Evolutionary conservation across 2,797 vertebrate species (phyloP), one percentile per base, ranked within the genome.

Genomic region (Cyclopterus lumpus): DNA sequence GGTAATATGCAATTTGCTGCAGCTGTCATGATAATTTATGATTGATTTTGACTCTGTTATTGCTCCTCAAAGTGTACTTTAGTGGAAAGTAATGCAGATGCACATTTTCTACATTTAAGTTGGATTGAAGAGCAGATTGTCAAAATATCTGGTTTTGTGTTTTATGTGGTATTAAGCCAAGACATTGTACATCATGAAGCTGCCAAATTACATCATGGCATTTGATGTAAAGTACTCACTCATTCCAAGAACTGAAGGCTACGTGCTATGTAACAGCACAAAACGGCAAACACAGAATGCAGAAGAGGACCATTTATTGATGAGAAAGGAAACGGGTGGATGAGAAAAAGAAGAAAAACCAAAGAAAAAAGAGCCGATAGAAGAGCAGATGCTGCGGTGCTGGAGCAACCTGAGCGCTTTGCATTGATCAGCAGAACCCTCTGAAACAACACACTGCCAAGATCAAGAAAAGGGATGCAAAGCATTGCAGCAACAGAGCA

Each of bases 11-110:
- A 9, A 20, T 70, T 85, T 80, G 42, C 49, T 74, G 77, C 71
- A 68, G 82, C 80, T 77, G 84, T 85, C 80, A 82, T 49, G 55
- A 59, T 80, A 76, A 85, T 83, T 86, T 67, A 81, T 66, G 70
- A 79, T 65, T 63, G 38, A 40, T 40, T 40, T 40, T 40, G 60
- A 72, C 74, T 73, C 22, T 32, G n/a, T 65, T 67, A 73, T 73
- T 83, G 62, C 67, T 85, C 75, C 67, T 77, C 18, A 57, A 79
- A 75, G 71, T 65, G 55, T 46, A 58, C 49, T 77, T 77, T 61
- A 67, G 10, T 42, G 28, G 28, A 22, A 72, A 66, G 24, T 11
- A 14, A 42, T 46, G 16, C 28, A 67, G 28, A 16, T 70, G 61
- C 30, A 22, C 65, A 55, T 44, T 67, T 44, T 53, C 14, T 48